Evolutionary conservation across 37 sponge, comb jelly and placozoan species (phyloP), one percentile per base, ranked within the genome.

Genomic region (Eunapius fragilis): DNA sequence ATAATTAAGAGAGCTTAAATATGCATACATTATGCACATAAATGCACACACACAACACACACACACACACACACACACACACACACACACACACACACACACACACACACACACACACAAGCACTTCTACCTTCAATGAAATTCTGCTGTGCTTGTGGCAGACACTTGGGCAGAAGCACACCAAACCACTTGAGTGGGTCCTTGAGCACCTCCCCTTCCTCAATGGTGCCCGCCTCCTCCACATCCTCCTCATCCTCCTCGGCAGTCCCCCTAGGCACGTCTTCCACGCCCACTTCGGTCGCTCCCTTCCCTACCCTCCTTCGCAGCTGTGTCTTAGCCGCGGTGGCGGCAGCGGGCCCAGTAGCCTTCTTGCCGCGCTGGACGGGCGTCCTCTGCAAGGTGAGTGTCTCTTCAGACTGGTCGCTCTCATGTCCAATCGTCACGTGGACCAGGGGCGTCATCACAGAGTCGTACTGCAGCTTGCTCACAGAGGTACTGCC

Each of bases 181-280:
- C 94, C 94, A 85, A 95, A 95, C 96, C 96, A 95, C 38, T 72
- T 82, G 11, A 95, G 37, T 14, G 96, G 96, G 37, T 95, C 87
- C 28, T 82, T 87, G 58, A 58, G 19, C 5, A 58, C 68, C 69
- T 74, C 32, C 45, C 28, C 70, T 35, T 31, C 34, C 4, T 45
- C 69, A 2, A 0, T 31, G 3, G 23, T 73, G 28, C 70, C 49
- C 68, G 4, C 30, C 32, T 69, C 75, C n/a, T 22, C 70, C 26
- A n/a, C n/a, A n/a, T n/a, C n/a, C n/a, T 76, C 70, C 67, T 67
- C 33, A 24, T 23, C 32, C 38, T 70, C 87, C n/a, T 30, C 5
- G 25, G 50, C 17, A 12, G 30, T 32, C 1, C 14, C 14, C 58
- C 14, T 58, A 12, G 75, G 81, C 3, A 81, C 74, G 37, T 80